Conservation (phyloP, 1,140 invertebrate species). For the Zaprionus lachaisei region DNA sequence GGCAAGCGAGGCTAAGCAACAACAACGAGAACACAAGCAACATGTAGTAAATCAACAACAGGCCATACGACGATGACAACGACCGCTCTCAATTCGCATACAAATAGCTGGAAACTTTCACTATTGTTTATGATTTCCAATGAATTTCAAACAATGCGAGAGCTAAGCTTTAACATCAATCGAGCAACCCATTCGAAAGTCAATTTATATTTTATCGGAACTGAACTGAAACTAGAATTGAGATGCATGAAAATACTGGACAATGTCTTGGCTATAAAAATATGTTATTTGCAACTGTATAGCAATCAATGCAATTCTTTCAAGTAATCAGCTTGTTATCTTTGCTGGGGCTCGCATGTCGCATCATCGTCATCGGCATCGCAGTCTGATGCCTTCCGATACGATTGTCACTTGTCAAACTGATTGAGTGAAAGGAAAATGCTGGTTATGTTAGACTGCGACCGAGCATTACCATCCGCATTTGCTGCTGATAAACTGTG, state of each 20-base stretch:
- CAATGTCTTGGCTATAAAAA: no score
- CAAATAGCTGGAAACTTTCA: slow-evolving; percentile 14
- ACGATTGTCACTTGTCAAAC: slow-evolving; percentile 71
- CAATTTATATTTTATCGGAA: no score
- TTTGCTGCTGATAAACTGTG: slow-evolving; percentile 48
- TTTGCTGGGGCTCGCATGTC: slow-evolving; percentile 30
- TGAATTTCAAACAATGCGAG: background rate
- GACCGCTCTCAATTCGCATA: slow-evolving; percentile 13
- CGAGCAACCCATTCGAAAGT: no score
- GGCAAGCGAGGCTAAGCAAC: slow-evolving; percentile 23
- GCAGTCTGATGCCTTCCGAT: slow-evolving; percentile 42
- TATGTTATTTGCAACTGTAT: background rate
- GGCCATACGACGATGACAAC: slow-evolving; percentile 2
- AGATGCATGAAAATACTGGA: no score
- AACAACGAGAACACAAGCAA: slow-evolving; percentile 19
- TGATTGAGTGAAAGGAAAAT: slow-evolving; percentile 72
- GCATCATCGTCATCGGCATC: slow-evolving; percentile 54
- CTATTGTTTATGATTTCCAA: slow-evolving; percentile 24
- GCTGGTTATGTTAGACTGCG: slow-evolving; percentile 23
- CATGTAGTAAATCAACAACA: slow-evolving; percentile 19
- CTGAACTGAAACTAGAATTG: no score
- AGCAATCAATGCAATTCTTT: background rate
- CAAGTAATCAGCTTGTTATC: background rate
- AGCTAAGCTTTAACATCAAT: background rate
- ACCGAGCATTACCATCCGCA: slow-evolving; percentile 24